Conservation (phyloP, 2,113 vertebrate species). For the Rafetus swinhoei region DNA sequence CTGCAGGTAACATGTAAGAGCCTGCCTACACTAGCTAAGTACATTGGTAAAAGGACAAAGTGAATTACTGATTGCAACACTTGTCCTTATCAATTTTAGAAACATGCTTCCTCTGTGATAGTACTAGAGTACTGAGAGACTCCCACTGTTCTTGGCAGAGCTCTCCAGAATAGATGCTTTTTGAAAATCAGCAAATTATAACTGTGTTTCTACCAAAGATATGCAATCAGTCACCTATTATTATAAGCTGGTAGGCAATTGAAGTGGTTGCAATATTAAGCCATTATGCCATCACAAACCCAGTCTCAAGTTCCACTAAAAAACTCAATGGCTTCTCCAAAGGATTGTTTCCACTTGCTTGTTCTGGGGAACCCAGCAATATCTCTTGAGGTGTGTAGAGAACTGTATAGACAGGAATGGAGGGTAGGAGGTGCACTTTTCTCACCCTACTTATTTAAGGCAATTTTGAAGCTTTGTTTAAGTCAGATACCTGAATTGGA, state of each 20-base stretch:
- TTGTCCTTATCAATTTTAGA: not conserved
- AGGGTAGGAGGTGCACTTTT: not conserved
- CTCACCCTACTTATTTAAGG: not conserved
- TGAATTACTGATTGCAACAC: not conserved
- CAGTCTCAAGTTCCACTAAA: not conserved
- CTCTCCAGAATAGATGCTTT: not conserved
- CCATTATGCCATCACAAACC: not conserved
- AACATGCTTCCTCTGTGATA: not conserved
- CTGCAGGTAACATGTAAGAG: not conserved
- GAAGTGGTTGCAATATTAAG: conserved; percentile 7
- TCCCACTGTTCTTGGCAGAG: not conserved
- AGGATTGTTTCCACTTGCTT: not conserved
- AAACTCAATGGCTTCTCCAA: not conserved
- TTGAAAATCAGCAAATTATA: not conserved
- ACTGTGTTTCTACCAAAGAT: not conserved
- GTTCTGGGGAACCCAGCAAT: not conserved
- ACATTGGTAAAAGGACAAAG: not conserved
- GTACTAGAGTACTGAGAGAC: not conserved
- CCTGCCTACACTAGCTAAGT: not conserved
- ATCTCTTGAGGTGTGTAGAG: not conserved
- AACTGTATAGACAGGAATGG: not conserved
- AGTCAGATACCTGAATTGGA: not conserved
- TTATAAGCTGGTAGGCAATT: conserved; percentile 15
- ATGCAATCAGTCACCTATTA: conserved; percentile 11
- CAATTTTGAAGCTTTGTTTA: not conserved